Conservation (phyloP, 2,113 vertebrate genomes). For the Syrrhaptes paradoxus region DNA sequence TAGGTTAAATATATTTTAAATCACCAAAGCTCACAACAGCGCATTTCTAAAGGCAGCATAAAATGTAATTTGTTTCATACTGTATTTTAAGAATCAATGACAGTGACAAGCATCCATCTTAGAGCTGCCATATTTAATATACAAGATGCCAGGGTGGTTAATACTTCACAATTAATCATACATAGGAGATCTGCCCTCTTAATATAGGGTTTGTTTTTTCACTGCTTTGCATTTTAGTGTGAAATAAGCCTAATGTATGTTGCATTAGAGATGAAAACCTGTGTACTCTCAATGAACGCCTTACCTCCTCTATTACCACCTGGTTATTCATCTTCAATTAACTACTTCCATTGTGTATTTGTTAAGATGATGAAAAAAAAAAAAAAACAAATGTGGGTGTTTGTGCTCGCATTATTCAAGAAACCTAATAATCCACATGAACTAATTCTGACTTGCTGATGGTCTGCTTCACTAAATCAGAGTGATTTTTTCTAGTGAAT, state of each 20-base stretch:
- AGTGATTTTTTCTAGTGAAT: conserved; percentile 77
- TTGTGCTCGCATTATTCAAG: conserved; percentile 68
- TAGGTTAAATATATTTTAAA: neutral
- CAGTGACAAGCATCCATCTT: neutral
- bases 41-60: neutral
- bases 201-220: conserved; percentile 13
- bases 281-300: neutral
- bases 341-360: conserved; percentile 38
- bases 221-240: conserved; percentile 1
- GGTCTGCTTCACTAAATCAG: conserved; percentile 81
- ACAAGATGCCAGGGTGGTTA: neutral
- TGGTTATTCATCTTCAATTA: conserved; percentile 55
- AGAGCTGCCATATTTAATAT: neutral
- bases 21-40: neutral
- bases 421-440: conserved; percentile 75
- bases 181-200: neutral
- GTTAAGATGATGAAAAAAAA: conserved; percentile 57
- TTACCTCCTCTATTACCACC: conserved; percentile 4
- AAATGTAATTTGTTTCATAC: neutral
- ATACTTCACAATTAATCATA: neutral
- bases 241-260: neutral
- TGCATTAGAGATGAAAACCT: conserved; percentile 11
- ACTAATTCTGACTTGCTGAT: conserved; percentile 74
- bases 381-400: neutral
- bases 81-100: neutral